Percentiles rank a stretch among this genome's conserved stretches.
Evolutionary conservation across 2,888 invertebrate genomes (phyloP).

Genomic region (Drosophila neutralis): DNA sequence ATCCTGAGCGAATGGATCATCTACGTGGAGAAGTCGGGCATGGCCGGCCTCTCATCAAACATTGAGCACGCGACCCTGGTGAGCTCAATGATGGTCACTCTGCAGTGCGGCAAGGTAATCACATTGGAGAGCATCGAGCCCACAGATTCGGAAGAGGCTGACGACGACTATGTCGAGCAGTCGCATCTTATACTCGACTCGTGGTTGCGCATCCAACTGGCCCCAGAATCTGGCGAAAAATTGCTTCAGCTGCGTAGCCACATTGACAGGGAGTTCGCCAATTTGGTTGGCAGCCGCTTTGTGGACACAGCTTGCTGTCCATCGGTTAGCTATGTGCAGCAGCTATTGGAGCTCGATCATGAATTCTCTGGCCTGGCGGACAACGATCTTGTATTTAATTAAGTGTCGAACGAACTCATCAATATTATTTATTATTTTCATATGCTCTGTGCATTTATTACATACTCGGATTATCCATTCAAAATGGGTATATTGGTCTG

Average conservation of each 20-base stretch:
- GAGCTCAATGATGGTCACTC: constrained; percentile 91
- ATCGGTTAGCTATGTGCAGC: constrained; percentile 9
- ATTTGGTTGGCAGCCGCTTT: constrained; percentile 20
- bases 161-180: constrained; percentile 6
- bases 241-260: constrained; percentile 79
- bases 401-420: neutral
- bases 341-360: constrained; percentile 16
- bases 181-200: constrained; percentile 29
- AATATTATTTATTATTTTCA: neutral
- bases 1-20: constrained; percentile 92
- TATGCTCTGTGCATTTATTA: neutral
- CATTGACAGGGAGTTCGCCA: constrained; percentile 32
- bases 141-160: constrained; percentile 51
- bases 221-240: constrained; percentile 21
- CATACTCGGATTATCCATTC: neutral
- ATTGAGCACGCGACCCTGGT: constrained; percentile 92
- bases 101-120: constrained; percentile 86
- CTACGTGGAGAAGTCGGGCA: constrained; percentile 93
- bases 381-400: constrained; percentile 12
- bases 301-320: neutral
- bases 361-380: constrained; percentile 25
- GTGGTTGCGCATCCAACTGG: constrained; percentile 32
- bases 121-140: constrained; percentile 42
- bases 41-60: constrained; percentile 88
- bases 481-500: neutral